phyloP scores from a whole-genome alignment of 1,140 invertebrate genomes.

The Pseudomyrmex concolor region DNA sequence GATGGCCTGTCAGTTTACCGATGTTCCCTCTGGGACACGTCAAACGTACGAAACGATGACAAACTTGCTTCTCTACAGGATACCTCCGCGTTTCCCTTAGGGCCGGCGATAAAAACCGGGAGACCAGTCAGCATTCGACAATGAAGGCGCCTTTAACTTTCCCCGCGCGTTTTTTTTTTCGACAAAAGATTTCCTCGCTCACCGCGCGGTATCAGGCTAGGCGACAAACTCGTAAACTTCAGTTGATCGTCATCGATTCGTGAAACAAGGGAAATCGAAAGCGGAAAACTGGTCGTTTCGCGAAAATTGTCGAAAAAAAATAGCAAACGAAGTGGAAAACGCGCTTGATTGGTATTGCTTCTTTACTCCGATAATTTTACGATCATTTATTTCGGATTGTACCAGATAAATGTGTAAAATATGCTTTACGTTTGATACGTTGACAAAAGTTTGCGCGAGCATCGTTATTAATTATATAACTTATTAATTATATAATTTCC shows the following conservation, averaged over 20 bases:
- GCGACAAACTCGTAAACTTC: slow-evolving; percentile 66
- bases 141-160: slow-evolving; percentile 69
- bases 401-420: not conserved
- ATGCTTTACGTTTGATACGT: no score
- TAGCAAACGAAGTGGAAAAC: not conserved
- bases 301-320: slow-evolving; percentile 28
- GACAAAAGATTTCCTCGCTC: slow-evolving; percentile 23
- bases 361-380: not conserved
- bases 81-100: slow-evolving; percentile 69
- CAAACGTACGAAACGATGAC: slow-evolving; percentile 76
- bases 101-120: slow-evolving; percentile 76
- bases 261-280: slow-evolving; percentile 58
- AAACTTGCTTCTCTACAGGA: slow-evolving; percentile 73
- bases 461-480: no score
- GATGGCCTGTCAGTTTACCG: slow-evolving; percentile 77
- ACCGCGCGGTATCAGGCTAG: not conserved
- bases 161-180: slow-evolving; percentile 36
- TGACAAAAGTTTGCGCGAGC: no score
- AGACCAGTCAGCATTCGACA: slow-evolving; percentile 77
- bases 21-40: slow-evolving; percentile 79
- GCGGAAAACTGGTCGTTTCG: slow-evolving; percentile 3
- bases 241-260: slow-evolving; percentile 62
- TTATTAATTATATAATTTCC: no score
- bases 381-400: not conserved
- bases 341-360: not conserved